A percentile compares a stretch with the other conserved stretches of the same genome.
Evolutionary conservation across 1,140 invertebrate species (phyloP).

Genomic region (Plodia interpunctella): DNA sequence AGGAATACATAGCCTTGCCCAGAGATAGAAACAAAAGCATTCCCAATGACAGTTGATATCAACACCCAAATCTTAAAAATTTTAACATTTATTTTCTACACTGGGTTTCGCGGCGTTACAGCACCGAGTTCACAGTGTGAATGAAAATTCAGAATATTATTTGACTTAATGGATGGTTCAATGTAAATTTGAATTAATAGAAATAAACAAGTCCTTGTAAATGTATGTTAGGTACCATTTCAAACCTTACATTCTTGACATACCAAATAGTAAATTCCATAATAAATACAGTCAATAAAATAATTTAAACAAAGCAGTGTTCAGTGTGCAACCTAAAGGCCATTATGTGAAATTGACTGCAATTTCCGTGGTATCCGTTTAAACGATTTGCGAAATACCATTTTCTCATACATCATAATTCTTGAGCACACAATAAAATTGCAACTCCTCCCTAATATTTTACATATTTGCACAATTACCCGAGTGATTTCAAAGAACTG

Average conservation of each 20-base stretch:
- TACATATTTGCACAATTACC: slow-evolving; percentile 38
- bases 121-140: too few relatives aligned
- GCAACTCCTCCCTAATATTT: slow-evolving; percentile 61
- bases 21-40: too few relatives aligned
- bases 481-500: not conserved
- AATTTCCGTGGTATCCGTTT: slow-evolving; percentile 65
- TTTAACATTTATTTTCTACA: too few relatives aligned
- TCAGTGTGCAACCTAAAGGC: slow-evolving; percentile 45
- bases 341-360: slow-evolving; percentile 69
- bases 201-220: too few relatives aligned
- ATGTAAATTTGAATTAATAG: too few relatives aligned
- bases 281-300: slow-evolving; percentile 20
- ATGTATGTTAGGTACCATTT: too few relatives aligned
- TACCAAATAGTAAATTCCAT: not conserved
- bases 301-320: slow-evolving; percentile 31
- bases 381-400: slow-evolving; percentile 69
- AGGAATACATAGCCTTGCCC: too few relatives aligned
- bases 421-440: slow-evolving; percentile 71
- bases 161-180: too few relatives aligned
- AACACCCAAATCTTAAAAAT: too few relatives aligned
- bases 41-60: too few relatives aligned
- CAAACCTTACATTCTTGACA: not conserved
- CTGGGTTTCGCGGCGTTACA: too few relatives aligned
- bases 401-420: slow-evolving; percentile 73
- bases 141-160: too few relatives aligned